These are phyloP conservation scores for Lampropteryx suffumata DNA, from an alignment of 2,888 invertebrate species.

Conservation along the genomic window DNA sequence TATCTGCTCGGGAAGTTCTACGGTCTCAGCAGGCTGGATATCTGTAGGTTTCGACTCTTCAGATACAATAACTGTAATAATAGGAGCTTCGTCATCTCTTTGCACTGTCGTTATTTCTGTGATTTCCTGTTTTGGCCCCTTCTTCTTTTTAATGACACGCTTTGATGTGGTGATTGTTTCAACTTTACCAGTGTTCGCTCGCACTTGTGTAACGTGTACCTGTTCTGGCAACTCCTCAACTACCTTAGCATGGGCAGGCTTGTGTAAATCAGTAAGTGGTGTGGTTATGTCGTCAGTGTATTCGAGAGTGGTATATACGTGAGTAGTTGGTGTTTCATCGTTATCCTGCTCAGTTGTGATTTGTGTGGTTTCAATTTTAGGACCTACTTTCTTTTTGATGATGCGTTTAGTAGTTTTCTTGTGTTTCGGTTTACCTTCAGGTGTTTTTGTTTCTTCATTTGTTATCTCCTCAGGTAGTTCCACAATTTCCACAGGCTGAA, in stretches of 20 bases:
- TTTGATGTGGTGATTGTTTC: constrained; percentile 29
- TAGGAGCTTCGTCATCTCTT: constrained; percentile 35
- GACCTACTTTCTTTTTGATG: no score
- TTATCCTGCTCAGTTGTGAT: no score
- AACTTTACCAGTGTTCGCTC: constrained; percentile 40
- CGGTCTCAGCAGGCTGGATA: constrained; percentile 28
- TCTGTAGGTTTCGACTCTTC: constrained; percentile 45
- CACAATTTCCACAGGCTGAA: no score
- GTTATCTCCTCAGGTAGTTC: no score
- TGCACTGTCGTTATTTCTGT: constrained; percentile 39
- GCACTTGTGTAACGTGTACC: constrained; percentile 53
- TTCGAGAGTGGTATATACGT: constrained; percentile 40
- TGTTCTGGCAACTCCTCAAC: constrained; percentile 56
- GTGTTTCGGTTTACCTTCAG: no score
- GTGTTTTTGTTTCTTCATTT: no score
- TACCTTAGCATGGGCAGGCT: constrained; percentile 26
- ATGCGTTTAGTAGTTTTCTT: no score
- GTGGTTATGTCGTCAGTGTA: constrained; percentile 32
- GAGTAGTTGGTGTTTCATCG: constrained; percentile 15
- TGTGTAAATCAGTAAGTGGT: constrained; percentile 25
- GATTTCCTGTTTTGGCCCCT: constrained; percentile 30
- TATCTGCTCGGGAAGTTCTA: constrained; percentile 55
- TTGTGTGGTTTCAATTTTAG: no score
- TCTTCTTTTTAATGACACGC: constrained; percentile 23
- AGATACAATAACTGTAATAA: constrained; percentile 27